These are phyloP conservation scores for Lysandra bellargus DNA, from an alignment of 2,888 invertebrate species.

Conservation along the genomic window DNA sequence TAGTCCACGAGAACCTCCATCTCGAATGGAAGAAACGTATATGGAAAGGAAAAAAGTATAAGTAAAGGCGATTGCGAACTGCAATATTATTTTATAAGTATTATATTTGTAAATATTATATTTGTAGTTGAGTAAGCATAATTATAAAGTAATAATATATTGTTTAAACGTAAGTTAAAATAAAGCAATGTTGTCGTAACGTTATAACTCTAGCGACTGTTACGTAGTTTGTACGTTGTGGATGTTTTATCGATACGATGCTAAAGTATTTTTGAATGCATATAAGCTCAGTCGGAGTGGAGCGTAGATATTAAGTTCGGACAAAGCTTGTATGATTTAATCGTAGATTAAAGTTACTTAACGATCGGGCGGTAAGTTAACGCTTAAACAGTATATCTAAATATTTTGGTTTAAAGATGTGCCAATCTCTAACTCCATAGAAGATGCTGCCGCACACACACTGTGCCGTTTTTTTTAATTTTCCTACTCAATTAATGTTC, in stretches of 20 bases:
- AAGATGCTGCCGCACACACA: background rate
- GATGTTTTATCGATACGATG: conserved; percentile 62
- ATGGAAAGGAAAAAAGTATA: conserved; percentile 41
- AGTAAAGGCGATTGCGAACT: conserved; percentile 65
- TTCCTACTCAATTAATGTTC: conserved; percentile 25
- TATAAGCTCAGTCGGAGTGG: conserved; percentile 36
- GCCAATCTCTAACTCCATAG: conserved; percentile 21
- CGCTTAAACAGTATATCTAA: background rate
- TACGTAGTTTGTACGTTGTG: conserved; percentile 71
- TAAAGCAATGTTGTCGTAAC: conserved; percentile 71
- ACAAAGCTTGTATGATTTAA: conserved; percentile 16
- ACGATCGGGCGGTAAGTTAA: background rate
- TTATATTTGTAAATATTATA: conserved; percentile 54
- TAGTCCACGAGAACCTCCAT: conserved; percentile 36
- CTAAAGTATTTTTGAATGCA: conserved; percentile 48
- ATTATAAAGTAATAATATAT: conserved; percentile 50
- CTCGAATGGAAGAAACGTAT: conserved; percentile 41
- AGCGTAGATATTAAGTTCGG: conserved; percentile 16
- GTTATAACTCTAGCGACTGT: conserved; percentile 68
- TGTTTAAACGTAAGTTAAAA: conserved; percentile 54
- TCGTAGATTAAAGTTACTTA: conserved; percentile 8
- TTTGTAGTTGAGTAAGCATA: conserved; percentile 61
- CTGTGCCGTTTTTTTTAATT: conserved; percentile 6
- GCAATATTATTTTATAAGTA: conserved; percentile 77
- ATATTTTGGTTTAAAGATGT: conserved; percentile 30